Evolutionary conservation across 2,113 vertebrate species (phyloP).

Genomic region (Pao palembangensis): DNA sequence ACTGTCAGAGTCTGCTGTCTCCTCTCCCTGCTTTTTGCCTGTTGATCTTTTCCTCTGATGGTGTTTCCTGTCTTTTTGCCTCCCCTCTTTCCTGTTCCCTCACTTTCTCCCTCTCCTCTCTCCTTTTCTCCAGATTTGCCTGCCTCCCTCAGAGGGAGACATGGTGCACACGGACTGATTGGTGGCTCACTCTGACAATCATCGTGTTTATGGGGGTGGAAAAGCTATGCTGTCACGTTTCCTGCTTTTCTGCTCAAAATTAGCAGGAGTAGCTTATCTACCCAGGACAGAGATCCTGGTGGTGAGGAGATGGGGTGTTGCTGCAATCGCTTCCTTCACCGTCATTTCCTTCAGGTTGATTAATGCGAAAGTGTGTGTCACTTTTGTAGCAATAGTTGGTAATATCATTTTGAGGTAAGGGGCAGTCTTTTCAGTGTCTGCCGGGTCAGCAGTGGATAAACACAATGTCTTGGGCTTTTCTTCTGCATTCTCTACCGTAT

Average conservation of each 20-base stretch:
- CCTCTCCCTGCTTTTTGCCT: conserved; percentile 27
- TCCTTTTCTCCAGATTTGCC: conserved; percentile 39
- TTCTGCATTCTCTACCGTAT: no score
- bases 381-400: neutral
- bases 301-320: conserved; percentile 64
- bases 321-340: conserved; percentile 83
- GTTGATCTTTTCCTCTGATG: conserved; percentile 48
- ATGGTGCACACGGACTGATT: conserved; percentile 51
- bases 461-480: conserved; percentile 29
- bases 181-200: conserved; percentile 55
- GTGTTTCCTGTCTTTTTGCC: conserved; percentile 53
- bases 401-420: no score
- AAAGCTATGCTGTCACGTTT: conserved; percentile 89
- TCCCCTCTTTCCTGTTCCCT: conserved; percentile 51
- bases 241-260: conserved; percentile 92
- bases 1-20: conserved; percentile 13
- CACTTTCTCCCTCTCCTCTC: conserved; percentile 48
- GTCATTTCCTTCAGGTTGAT: conserved; percentile 84
- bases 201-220: conserved; percentile 86
- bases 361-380: conserved; percentile 69
- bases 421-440: conserved; percentile 60
- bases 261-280: conserved; percentile 93
- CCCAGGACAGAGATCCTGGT: conserved; percentile 84
- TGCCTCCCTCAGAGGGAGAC: conserved; percentile 45
- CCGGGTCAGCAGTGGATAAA: conserved; percentile 47